Base-by-base conservation (phyloP, 2,888 invertebrate species). In the Leptinotarsa juncta region DNA sequence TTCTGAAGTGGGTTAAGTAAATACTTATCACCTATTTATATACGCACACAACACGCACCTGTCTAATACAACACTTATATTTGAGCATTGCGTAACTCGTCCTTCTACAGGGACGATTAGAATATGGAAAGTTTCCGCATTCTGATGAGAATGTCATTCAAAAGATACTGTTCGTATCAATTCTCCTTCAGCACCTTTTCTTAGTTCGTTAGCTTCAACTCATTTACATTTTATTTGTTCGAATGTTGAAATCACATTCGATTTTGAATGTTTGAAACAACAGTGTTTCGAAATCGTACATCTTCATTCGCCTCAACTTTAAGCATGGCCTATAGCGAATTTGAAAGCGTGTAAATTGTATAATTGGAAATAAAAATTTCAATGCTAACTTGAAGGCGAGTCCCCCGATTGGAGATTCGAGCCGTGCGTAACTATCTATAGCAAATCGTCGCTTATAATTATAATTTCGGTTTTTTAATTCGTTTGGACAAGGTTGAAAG, bases 321-420 rank as follows among this genome's bases (percentile, higher is more conserved):
- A 10, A 10, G 5, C 42, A 42, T 42, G 42, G 5, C 42, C 10
- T 42, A 42, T 14, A 4, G 23, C 23, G 12, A 57, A 57, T 57
- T 20, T 57, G 57, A 57, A 20, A 57, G 20, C 57, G 57, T 57
- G 51, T 7, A 51, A 42, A 51, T 51, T n/a, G 51, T 51, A 4
- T 57, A 57, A 57, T 57, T 57, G 57, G 20, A 57, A 57, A 20
- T 14, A 14, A 18, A 57, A 57, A 18, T 57, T 57, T 12, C 57
- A 57, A 57, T 57, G 18, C 20, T 57, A 57, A 12, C 20, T 57
- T 14, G 20, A 57, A 20, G 23, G 57, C 57, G 20, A 57, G 12
- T 18, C 20, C 57, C 57, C 20, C 18, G 57, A 57, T 57, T 20
- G 10, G 10, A 20, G 10, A 20, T 14, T 57, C 57, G 57, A 23